Evolutionary conservation across 2,888 invertebrate genomes (phyloP).

Genomic region (Caenorhabditis macrosperma): DNA sequence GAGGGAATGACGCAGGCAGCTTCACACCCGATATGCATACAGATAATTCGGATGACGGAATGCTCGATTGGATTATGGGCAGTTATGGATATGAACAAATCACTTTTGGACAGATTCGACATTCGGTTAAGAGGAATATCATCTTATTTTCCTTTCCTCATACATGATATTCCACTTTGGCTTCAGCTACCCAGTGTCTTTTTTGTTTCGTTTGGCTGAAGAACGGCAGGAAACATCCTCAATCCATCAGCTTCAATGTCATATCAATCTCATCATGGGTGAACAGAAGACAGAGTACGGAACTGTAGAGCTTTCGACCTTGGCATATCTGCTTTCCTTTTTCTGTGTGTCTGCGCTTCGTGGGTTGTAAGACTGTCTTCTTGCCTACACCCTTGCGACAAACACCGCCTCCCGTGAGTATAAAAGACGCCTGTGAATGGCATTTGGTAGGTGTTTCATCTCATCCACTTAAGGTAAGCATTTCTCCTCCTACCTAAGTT

Average conservation of each 20-base stretch:
- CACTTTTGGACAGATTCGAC: too few relatives aligned
- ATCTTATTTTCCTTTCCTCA: too few relatives aligned
- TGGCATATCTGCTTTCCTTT: constrained; percentile 55
- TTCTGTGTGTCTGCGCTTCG: constrained; percentile 49
- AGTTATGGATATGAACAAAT: too few relatives aligned
- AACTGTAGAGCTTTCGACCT: constrained; percentile 59
- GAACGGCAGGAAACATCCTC: constrained; percentile 2
- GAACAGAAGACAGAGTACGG: constrained; percentile 46
- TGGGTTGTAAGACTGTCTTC: constrained; percentile 28
- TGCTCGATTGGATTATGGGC: too few relatives aligned
- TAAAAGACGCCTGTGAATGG: constrained; percentile 52
- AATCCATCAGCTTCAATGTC: constrained; percentile 46
- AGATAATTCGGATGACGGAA: too few relatives aligned
- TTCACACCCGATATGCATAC: constrained; percentile 19
- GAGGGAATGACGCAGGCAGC: constrained; percentile 30
- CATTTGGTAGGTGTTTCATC: constrained; percentile 61
- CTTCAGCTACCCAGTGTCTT: neutral
- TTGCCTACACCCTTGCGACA: constrained; percentile 48
- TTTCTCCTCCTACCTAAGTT: constrained; percentile 9
- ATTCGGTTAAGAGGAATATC: too few relatives aligned
- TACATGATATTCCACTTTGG: too few relatives aligned
- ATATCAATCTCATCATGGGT: constrained; percentile 12
- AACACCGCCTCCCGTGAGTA: constrained; percentile 61
- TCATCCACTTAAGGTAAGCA: constrained; percentile 58
- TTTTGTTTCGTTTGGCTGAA: neutral